Evolutionary conservation across 2,113 vertebrate genomes (phyloP).

Genomic region (Scomber scombrus): DNA sequence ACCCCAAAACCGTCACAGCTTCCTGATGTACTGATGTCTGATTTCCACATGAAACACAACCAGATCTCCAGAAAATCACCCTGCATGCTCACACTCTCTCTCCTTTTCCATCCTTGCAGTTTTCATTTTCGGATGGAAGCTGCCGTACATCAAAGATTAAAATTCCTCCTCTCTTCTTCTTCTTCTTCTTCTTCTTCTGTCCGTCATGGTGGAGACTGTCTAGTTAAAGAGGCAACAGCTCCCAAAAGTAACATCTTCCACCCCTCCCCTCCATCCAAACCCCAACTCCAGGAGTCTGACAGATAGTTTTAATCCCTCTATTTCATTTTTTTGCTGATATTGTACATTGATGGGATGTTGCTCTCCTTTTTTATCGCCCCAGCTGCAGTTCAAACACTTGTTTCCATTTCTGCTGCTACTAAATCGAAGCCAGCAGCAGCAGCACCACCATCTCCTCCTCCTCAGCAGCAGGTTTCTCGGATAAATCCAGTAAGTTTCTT

Average conservation of each 20-base stretch:
- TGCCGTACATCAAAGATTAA: constrained; percentile 36
- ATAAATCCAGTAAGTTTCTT: constrained; percentile 49
- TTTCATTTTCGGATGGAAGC: background rate
- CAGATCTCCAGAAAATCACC: constrained; percentile 1
- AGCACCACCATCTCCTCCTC: constrained; percentile 7
- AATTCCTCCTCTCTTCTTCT: constrained; percentile 42
- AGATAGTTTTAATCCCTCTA: background rate
- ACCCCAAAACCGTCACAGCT: constrained; percentile 1
- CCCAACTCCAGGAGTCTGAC: background rate
- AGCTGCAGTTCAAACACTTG: constrained; percentile 36
- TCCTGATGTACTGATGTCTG: background rate
- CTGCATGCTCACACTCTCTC: background rate
- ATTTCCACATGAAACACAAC: background rate
- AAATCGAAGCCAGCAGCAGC: constrained; percentile 49
- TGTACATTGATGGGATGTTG: background rate
- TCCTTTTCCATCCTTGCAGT: constrained; percentile 11
- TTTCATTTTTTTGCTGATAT: constrained; percentile 11
- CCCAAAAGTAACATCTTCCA: background rate
- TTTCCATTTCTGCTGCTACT: constrained; percentile 26
- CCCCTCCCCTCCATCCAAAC: no score
- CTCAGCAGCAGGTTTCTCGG: constrained; percentile 32
- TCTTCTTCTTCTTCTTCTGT: constrained; percentile 8
- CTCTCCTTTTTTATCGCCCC: background rate
- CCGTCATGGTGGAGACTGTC: constrained; percentile 30
- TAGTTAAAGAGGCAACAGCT: constrained; percentile 16